Evolutionary conservation across 2,113 vertebrate genomes (phyloP), one percentile per base, ranked within the genome.

Genomic region (Myxocyprinus asiaticus): DNA sequence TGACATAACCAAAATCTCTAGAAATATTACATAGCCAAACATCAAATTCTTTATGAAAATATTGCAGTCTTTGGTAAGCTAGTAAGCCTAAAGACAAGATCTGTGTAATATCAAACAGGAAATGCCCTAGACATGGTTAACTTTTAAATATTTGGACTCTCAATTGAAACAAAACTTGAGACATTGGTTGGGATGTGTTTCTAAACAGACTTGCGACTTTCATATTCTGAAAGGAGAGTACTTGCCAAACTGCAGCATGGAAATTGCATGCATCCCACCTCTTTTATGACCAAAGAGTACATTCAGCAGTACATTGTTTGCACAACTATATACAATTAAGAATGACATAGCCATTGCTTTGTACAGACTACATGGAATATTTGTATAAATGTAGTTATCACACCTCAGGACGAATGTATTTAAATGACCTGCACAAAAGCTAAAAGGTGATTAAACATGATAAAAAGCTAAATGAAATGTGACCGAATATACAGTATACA

Each of bases 11-110:
- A 75, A 45, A 50, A 33, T 17, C 4, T 61, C 9, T 12, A 9
- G 10, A 15, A 14, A 48, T 62, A 9, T 63, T 50, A 63, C 59
- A 72, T n/a, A 45, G 33, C 53, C 55, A 59, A 45, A 59, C 69
- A 63, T 17, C 55, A 72, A 59, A 45, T 47, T 72, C 55, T 72
- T 59, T 33, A 75, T 75, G 15, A 4, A 50, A 63, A 74, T 74
- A 50, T 58, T 58, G 14, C 55, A 15, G 55, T 58, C n/a, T 55
- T 6, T 58, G 11, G 14, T 58, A n/a, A 56, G 6, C 55, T 6
- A 6, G 12, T n/a, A n/a, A 58, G 14, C 12, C 14, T 15, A 15
- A 9, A 72, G 14, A 45, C n/a, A 58, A 71, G 8, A 44, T 14
- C 4, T 44, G 5, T 44, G 14, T 70, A 17, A 11, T 7, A 33